Percentiles rank a stretch among this genome's conserved stretches.
Conservation (phyloP, 2,113 vertebrate genomes). For the Sceloporus tristichus region DNA sequence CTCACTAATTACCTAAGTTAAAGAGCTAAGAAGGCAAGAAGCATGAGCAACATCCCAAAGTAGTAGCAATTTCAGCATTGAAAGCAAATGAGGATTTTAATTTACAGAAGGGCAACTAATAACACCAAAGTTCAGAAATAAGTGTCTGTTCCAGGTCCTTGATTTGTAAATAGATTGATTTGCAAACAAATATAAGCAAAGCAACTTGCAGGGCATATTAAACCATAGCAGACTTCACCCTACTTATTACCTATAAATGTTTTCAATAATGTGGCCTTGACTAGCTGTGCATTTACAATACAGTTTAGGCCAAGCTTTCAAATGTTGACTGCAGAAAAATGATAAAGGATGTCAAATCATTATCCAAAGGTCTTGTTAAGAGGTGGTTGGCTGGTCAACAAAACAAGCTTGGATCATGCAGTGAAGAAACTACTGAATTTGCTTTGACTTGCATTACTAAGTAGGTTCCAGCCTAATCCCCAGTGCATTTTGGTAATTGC, state of each 20-base stretch:
- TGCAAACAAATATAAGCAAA: background rate
- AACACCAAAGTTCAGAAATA: conserved; percentile 27
- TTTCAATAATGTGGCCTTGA: background rate
- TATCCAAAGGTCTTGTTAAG: background rate
- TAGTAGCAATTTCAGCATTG: conserved; percentile 9
- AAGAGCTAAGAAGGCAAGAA: conserved; percentile 49
- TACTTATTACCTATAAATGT: background rate
- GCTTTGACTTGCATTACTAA: background rate
- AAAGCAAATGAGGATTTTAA: conserved; percentile 19
- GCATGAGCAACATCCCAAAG: conserved; percentile 42
- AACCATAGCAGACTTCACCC: background rate
- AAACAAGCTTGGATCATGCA: too few relatives aligned
- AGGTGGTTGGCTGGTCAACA: background rate
- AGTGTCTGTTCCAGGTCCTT: background rate
- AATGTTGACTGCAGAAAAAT: background rate
- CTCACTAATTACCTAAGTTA: conserved; percentile 68
- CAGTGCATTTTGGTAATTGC: background rate
- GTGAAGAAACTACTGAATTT: background rate
- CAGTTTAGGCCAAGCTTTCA: background rate
- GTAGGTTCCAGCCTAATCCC: background rate
- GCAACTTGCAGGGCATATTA: background rate
- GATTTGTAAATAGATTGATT: conserved; percentile 42
- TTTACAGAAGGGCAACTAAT: conserved; percentile 24
- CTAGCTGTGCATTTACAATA: background rate
- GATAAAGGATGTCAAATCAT: background rate